Evolutionary conservation across 2,113 vertebrate species (phyloP).

Genomic region (Peromyscus californicus): DNA sequence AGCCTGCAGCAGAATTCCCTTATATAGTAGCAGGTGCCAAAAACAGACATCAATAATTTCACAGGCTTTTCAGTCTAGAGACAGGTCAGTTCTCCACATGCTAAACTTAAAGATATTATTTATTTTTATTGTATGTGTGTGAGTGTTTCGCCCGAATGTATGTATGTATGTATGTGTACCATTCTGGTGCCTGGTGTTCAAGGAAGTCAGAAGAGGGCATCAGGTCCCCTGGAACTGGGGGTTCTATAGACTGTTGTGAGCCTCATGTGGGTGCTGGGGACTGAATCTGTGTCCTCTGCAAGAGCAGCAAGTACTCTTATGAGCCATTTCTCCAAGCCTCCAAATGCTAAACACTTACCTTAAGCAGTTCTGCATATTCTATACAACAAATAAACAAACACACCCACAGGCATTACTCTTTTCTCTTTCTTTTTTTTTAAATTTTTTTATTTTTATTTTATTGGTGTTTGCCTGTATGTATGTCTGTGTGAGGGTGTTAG

Average conservation of each 20-base stretch:
- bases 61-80: conserved; percentile 5
- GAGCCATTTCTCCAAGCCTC: background rate
- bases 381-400: background rate
- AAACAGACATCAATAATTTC: conserved; percentile 40
- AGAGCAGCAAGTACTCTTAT: background rate
- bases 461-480: no score
- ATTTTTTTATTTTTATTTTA: no score
- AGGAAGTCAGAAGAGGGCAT: background rate
- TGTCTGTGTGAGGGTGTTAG: no score
- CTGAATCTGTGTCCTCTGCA: background rate
- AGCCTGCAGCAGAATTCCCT: background rate
- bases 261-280: background rate
- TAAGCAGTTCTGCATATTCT: conserved; percentile 14
- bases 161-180: background rate
- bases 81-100: background rate
- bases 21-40: conserved; percentile 37
- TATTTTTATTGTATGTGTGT: background rate
- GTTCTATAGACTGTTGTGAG: background rate
- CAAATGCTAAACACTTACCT: conserved; percentile 24
- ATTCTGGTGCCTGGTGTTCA: background rate
- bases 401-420: background rate
- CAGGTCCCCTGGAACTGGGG: background rate
- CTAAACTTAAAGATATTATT: background rate
- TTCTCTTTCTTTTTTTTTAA: no score
- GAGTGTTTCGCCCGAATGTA: background rate